Base-by-base conservation (phyloP, 2,888 invertebrate genomes). In the Andrena fulva region DNA sequence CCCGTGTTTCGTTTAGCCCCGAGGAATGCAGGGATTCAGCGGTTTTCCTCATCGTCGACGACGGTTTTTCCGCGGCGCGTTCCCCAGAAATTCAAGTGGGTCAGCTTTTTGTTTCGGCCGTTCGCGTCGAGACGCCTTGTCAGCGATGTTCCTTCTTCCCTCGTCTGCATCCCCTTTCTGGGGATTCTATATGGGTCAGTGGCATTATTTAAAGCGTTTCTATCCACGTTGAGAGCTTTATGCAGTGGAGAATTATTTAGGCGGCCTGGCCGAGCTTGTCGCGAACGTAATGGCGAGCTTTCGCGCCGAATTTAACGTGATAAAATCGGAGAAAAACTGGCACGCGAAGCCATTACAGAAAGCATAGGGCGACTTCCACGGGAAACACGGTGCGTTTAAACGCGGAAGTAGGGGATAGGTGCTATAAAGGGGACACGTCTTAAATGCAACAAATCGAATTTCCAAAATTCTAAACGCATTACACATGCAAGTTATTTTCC, bases 31-130 rank as follows among this genome's bases (percentile, higher is more conserved):
- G 33, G 31, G 33, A 59, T 69, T 69, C 69, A 31, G 20, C 27
- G 64, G 64, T 35, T 75, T 16, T 50, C 8, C 62, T 62, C 42
- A 24, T 54, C 20, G 69, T 29, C n/a, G 54, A 12, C 24, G 69
- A 56, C 56, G 69, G 27, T 52, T 60, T 66, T 60, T 66, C 33
- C 35, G 24, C 29, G 16, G 42, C 52, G 70, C 2, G 31, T 56
- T 64, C 54, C 54, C 63, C 50, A 24, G 77, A 77, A 59, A 77
- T 77, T 77, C 64, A 77, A 77, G 50, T 16, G 35, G 56, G 50
- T 79, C 69, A 76, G n/a, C 50, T 52, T 60, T 77, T 69, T 70
- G 29, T 79, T 64, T 69, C 67, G 27, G 35, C 16, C 35, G 27
- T 27, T 8, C 60, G n/a, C 52, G 50, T 60, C 68, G 67, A 75